These are phyloP conservation scores for Helleia helle DNA, from an alignment of 2,888 invertebrate species.

Conservation along the genomic window DNA sequence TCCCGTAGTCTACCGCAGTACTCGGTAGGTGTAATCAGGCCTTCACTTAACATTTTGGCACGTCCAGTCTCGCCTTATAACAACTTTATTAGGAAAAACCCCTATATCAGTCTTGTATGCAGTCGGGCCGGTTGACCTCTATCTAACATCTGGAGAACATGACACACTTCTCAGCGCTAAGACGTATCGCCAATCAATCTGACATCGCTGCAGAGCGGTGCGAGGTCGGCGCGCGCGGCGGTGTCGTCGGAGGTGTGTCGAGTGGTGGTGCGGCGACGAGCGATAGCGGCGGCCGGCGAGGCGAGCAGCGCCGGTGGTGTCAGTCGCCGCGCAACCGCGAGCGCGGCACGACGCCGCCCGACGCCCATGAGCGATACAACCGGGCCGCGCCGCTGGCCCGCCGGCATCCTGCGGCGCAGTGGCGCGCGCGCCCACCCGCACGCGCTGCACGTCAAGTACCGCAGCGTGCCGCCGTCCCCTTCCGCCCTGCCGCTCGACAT, in stretches of 20 bases:
- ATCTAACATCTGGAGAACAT: no score
- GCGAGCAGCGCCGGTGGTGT: conserved; percentile 23
- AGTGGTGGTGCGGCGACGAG: conserved; percentile 31
- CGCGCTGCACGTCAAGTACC: conserved; percentile 55
- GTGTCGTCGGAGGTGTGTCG: conserved; percentile 12
- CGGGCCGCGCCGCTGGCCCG: conserved; percentile 46
- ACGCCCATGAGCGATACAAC: conserved; percentile 35
- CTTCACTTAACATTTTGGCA: no score
- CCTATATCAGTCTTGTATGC: no score
- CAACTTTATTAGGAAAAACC: no score
- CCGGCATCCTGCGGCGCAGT: conserved; percentile 48
- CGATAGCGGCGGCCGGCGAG: conserved; percentile 28
- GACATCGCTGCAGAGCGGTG: no score
- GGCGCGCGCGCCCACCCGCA: conserved; percentile 49
- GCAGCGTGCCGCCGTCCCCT: conserved; percentile 42
- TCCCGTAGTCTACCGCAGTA: no score
- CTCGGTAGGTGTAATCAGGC: no score
- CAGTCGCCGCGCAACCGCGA: conserved; percentile 20
- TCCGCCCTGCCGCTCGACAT: conserved; percentile 66
- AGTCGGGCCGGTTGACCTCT: no score
- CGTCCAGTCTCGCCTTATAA: no score
- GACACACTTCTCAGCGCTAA: no score
- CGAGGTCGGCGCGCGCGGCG: no score
- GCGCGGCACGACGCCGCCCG: conserved; percentile 18
- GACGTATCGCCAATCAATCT: no score